Evolutionary conservation across 2,888 invertebrate genomes (phyloP), one percentile per base, ranked within the genome.

Genomic region (Plebejus melissa): DNA sequence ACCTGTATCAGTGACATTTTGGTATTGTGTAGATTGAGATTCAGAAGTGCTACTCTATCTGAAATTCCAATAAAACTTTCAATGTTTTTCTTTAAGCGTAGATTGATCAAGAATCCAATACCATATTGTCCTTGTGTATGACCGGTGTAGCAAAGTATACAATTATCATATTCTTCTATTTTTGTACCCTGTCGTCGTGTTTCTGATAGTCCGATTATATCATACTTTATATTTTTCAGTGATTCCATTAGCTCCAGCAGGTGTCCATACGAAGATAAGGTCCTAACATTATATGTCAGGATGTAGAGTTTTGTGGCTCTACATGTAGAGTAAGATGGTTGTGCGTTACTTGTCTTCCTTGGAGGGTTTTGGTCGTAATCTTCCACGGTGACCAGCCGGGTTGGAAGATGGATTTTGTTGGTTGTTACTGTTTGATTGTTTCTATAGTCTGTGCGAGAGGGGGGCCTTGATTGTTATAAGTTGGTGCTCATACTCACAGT

Each of bases 41-140:
- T 54, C 16, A 54, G 16, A 16, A 54, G 16, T 16, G 69, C 32
- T 28, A 69, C 28, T 3, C 36, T 9, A 13, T 81, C 81, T 13
- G 81, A 77, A 9, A 81, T 69, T 0, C 81, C 82, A 0, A 46
- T 76, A 76, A 65, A 82, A 36, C 79, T 79, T 65, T 78, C 77
- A 22, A 83, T 82, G 11, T 78, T 78, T 0, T 79, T 75, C 80
- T 82, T 81, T 1, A 58, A 74, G 1, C 6, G 3, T 58, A 78
- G 80, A 13, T 81, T 82, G 28, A 83, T 77, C 58, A 83, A 54
- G 60, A 83, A 84, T 0, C 82, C 82, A 0, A 83, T 79, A 4
- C 78, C 79, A 38, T 79, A 69, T 50, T 46, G 36, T 0, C 79
- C 79, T 16, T 71, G 46, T 32, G 76, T 78, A 36, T 75, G 22